phyloP scores from a whole-genome alignment of 2,888 invertebrate genomes.

The Xestobium rufovillosum region DNA sequence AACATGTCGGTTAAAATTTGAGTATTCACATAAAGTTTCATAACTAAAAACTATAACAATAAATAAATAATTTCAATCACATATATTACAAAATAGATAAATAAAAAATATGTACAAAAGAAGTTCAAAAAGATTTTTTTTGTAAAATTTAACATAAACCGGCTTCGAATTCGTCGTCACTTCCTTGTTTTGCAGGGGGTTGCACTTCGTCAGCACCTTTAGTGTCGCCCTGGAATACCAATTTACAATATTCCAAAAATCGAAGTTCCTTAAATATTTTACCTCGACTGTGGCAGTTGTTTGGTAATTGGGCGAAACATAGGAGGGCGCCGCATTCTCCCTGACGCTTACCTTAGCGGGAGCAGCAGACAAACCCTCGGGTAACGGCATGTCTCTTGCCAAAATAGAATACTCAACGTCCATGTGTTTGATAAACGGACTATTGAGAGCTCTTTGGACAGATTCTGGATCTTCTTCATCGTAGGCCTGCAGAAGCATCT shows the following conservation, averaged over 20 bases:
- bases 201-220: slow-evolving; percentile 17
- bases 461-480: slow-evolving; percentile 81
- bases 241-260: too few species aligned
- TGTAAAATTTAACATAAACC: slow-evolving; percentile 30
- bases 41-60: too few species aligned
- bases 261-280: too few species aligned
- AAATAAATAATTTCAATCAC: too few species aligned
- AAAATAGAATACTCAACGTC: slow-evolving; percentile 82
- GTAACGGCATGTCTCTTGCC: slow-evolving; percentile 61
- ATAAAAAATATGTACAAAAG: too few species aligned
- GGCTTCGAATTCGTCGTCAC: slow-evolving; percentile 30
- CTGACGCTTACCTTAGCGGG: slow-evolving; percentile 54
- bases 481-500: slow-evolving; percentile 69
- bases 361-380: slow-evolving; percentile 49
- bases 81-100: too few species aligned
- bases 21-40: too few species aligned
- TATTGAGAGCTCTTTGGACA: slow-evolving; percentile 65
- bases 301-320: slow-evolving; percentile 49
- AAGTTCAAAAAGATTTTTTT: too few species aligned
- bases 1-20: too few species aligned
- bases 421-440: slow-evolving; percentile 85
- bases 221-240: too few species aligned
- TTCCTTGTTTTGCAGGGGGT: too few species aligned
- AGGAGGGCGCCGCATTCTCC: slow-evolving; percentile 61
- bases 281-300: slow-evolving; percentile 19